Percentiles rank a stretch among this genome's conserved stretches.
Conservation (phyloP, 2,797 vertebrate genomes). For the Karalla daura region DNA sequence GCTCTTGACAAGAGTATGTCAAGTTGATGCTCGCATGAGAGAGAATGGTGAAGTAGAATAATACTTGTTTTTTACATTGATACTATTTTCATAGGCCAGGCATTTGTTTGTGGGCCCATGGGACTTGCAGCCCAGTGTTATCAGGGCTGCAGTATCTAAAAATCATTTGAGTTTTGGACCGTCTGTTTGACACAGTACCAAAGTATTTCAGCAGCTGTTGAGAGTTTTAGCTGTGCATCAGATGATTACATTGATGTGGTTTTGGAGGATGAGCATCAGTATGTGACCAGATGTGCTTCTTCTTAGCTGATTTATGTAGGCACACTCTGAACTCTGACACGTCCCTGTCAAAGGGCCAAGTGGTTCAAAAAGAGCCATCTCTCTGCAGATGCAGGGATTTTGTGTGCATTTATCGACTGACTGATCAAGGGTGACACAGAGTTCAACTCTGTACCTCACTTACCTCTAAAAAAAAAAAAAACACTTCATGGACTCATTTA, state of each 20-base stretch:
- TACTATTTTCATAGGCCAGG: too few species aligned
- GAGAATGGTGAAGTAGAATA: not conserved
- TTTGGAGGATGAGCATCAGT: slow-evolving; percentile 17
- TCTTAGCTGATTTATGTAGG: slow-evolving; percentile 43
- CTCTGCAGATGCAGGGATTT: not conserved
- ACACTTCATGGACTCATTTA: slow-evolving; percentile 2
- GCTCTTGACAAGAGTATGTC: not conserved
- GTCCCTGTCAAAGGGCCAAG: slow-evolving; percentile 23
- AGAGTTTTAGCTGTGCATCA: slow-evolving; percentile 50
- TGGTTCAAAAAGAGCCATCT: slow-evolving; percentile 10
- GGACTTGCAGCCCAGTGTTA: slow-evolving; percentile 5
- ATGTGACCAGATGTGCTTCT: slow-evolving; percentile 51
- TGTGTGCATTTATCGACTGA: slow-evolving; percentile 1
- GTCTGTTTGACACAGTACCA: slow-evolving; percentile 10
- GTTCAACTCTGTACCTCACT: not conserved
- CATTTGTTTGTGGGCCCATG: slow-evolving; percentile 9
- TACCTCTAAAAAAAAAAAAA: not conserved
- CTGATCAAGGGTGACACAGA: slow-evolving; percentile 19
- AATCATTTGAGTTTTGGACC: slow-evolving; percentile 14
- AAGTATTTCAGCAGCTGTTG: slow-evolving; percentile 48
- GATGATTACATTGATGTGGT: slow-evolving; percentile 42
- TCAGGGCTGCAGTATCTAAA: slow-evolving; percentile 27
- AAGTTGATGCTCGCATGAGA: not conserved
- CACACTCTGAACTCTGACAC: slow-evolving; percentile 34
- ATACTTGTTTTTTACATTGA: not conserved